A percentile compares a stretch with the other conserved stretches of the same genome.
phyloP scores from a whole-genome alignment of 2,113 vertebrate species.

The Geothlypis trichas region DNA sequence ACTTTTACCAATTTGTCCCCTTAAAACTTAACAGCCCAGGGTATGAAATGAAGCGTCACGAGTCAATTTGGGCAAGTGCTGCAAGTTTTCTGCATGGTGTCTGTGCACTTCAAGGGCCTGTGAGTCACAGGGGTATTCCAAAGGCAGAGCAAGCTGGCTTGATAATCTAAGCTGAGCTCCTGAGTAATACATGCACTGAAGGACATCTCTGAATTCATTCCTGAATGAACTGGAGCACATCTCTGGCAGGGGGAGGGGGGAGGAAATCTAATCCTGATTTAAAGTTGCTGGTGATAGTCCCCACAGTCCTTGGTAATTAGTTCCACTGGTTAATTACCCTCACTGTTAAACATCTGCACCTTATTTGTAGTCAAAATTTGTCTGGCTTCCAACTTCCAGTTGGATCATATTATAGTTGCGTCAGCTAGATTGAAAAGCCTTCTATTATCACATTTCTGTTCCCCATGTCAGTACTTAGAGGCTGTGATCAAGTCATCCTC shows the following conservation, averaged over 20 bases:
- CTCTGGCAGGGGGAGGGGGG: background rate
- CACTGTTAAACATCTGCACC: conserved; percentile 64
- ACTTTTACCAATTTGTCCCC: background rate
- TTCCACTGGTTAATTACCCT: conserved; percentile 65
- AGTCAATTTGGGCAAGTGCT: background rate
- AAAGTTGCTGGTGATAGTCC: conserved; percentile 51
- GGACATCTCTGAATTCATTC: background rate
- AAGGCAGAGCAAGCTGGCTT: background rate
- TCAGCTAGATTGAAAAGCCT: conserved; percentile 60
- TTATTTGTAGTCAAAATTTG: conserved; percentile 66
- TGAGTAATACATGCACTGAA: background rate
- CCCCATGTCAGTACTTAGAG: conserved; percentile 26
- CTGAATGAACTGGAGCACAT: background rate
- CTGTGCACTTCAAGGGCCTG: background rate
- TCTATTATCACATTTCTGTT: conserved; percentile 60
- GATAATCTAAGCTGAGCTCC: background rate
- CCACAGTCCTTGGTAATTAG: conserved; percentile 53
- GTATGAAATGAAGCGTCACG: background rate
- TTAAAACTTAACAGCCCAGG: background rate
- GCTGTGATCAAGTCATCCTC: conserved; percentile 47
- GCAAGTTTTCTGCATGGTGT: fast-evolving
- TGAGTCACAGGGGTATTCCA: background rate
- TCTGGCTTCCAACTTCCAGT: conserved; percentile 55
- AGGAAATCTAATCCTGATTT: conserved; percentile 17
- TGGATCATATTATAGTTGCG: conserved; percentile 47